Percentiles rank a stretch among this genome's conserved stretches.
Conservation (phyloP, 1,140 invertebrate species). For the Euura lappo region DNA sequence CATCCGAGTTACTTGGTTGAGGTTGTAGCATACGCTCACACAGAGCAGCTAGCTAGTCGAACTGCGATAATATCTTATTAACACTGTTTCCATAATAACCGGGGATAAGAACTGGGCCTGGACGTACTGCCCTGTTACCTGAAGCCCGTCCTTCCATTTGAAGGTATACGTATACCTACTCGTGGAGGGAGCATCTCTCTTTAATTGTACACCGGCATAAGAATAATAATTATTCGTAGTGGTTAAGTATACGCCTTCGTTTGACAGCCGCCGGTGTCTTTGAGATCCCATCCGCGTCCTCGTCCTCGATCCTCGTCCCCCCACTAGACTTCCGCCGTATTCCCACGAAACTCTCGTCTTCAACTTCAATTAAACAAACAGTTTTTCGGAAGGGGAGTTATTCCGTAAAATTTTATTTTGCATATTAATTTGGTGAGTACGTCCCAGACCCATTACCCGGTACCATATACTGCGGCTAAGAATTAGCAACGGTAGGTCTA, state of each 20-base stretch:
- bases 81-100: slow-evolving; percentile 40
- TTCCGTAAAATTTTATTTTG: slow-evolving; percentile 39
- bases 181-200: slow-evolving; percentile 8
- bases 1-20: no score
- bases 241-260: slow-evolving; percentile 33
- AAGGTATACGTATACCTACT: no score
- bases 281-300: slow-evolving; percentile 28
- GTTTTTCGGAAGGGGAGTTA: slow-evolving; percentile 10
- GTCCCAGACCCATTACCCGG: neutral
- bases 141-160: no score
- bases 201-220: slow-evolving; percentile 39
- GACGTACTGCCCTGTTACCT: neutral
- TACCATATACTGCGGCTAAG: neutral
- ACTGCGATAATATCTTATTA: slow-evolving; percentile 34
- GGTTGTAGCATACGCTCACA: no score
- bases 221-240: slow-evolving; percentile 45
- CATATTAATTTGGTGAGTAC: slow-evolving; percentile 29
- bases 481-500: neutral
- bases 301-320: neutral
- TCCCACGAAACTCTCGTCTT: neutral
- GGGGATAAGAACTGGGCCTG: slow-evolving; percentile 40
- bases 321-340: neutral
- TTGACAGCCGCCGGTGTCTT: slow-evolving; percentile 36
- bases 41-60: no score
- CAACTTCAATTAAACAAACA: slow-evolving; percentile 45